Percentiles rank a stretch among this genome's conserved stretches.
Evolutionary conservation across 2,888 invertebrate genomes (phyloP).

Genomic region (Agonopterix subpropinquella): DNA sequence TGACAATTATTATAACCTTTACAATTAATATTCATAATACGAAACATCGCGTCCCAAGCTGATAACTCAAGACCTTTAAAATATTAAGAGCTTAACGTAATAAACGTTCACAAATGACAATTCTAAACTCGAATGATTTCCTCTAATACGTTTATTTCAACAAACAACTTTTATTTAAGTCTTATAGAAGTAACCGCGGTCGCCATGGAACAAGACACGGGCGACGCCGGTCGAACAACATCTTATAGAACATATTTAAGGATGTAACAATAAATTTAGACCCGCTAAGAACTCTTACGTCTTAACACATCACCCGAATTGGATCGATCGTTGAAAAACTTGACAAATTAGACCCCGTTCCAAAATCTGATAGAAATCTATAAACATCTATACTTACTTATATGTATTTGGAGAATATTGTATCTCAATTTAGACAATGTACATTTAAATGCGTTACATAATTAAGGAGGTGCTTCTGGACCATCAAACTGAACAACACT

Average conservation of each 20-base stretch:
- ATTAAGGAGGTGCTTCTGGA: no score
- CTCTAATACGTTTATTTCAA: conserved; percentile 52
- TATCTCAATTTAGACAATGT: no score
- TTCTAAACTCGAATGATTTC: conserved; percentile 7
- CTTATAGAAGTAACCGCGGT: conserved; percentile 45
- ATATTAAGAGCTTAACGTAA: conserved; percentile 11
- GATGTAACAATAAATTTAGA: conserved; percentile 43
- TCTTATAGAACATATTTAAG: conserved; percentile 15
- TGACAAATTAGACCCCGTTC: conserved; percentile 21
- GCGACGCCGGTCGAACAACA: no score
- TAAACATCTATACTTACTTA: no score
- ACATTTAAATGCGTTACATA: no score
- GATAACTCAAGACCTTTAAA: background rate
- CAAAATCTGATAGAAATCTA: no score
- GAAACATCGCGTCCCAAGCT: conserved; percentile 8
- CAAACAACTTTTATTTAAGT: conserved; percentile 57
- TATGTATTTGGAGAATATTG: no score
- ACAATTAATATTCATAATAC: background rate
- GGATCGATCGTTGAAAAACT: conserved; percentile 54
- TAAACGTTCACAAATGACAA: no score
- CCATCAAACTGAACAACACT: no score
- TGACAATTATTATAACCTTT: conserved; percentile 9
- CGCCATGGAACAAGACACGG: conserved; percentile 9
- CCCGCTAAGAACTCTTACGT: conserved; percentile 11
- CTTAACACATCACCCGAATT: conserved; percentile 11